A percentile compares a stretch with the other conserved stretches of the same genome.
Evolutionary conservation across 2,797 vertebrate genomes (phyloP).

Genomic region (Pogoniulus pusillus): DNA sequence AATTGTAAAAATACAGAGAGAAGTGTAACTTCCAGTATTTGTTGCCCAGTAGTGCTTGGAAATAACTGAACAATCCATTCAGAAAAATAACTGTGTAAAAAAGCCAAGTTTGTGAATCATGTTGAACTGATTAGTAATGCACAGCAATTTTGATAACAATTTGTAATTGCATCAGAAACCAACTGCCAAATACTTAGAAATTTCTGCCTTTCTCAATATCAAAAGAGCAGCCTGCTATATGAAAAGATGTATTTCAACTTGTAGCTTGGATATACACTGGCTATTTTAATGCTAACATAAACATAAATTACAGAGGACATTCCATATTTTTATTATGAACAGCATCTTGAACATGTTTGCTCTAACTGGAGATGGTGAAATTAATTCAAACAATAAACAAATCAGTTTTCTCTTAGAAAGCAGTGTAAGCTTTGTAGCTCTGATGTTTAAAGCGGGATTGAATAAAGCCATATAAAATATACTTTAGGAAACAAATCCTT

Average conservation of each 20-base stretch:
- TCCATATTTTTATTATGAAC: slow-evolving; percentile 27
- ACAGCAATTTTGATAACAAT: not conserved
- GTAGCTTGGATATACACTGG: not conserved
- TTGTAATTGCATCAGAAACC: not conserved
- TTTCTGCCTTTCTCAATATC: not conserved
- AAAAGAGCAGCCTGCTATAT: slow-evolving; percentile 1
- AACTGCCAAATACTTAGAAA: not conserved
- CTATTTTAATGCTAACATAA: not conserved
- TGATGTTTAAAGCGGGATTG: not conserved
- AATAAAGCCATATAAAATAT: not conserved
- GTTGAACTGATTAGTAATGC: not conserved
- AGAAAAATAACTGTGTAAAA: not conserved
- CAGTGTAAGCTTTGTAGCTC: not conserved
- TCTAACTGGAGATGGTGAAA: slow-evolving; percentile 2
- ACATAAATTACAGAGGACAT: not conserved
- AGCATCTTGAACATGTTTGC: not conserved
- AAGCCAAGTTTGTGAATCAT: not conserved
- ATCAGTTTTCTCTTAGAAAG: not conserved
- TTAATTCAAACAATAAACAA: slow-evolving; percentile 41
- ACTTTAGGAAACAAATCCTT: not conserved
- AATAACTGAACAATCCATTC: not conserved
- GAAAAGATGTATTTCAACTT: not conserved
- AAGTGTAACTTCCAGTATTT: not conserved
- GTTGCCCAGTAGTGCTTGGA: not conserved
- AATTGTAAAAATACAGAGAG: not conserved